phyloP scores from a whole-genome alignment of 2,113 vertebrate species.

The Porphyrio hochstetteri region DNA sequence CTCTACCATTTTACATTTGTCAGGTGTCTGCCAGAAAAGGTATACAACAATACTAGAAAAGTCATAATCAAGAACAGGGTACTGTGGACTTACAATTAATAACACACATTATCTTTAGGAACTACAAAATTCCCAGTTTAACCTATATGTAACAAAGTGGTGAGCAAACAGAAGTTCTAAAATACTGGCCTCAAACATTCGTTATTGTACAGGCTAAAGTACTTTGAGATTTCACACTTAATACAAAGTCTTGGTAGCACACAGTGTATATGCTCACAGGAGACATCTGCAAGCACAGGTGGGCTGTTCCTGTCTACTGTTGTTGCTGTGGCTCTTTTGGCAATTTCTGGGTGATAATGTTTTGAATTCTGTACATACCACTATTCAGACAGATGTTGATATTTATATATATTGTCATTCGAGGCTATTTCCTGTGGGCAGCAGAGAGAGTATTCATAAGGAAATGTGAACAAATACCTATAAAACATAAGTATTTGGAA shows the following conservation, averaged over 20 bases:
- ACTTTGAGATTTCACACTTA: neutral
- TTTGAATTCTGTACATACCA: neutral
- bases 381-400: neutral
- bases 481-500: neutral
- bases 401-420: neutral
- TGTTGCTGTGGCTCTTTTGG: neutral
- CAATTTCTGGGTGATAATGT: neutral
- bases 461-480: neutral
- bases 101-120: neutral
- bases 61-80: neutral
- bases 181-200: neutral
- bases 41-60: neutral
- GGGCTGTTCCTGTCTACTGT: neutral
- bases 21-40: neutral
- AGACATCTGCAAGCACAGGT: neutral
- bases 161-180: neutral
- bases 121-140: neutral
- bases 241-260: neutral
- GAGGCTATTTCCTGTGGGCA: neutral
- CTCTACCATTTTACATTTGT: neutral
- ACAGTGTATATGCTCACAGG: neutral
- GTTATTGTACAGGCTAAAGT: neutral
- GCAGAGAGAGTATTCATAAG: neutral
- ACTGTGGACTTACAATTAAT: neutral
- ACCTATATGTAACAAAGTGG: neutral